Evolutionary conservation across 2,888 invertebrate genomes (phyloP).

Genomic region (Prosopocoilus inquinatus): DNA sequence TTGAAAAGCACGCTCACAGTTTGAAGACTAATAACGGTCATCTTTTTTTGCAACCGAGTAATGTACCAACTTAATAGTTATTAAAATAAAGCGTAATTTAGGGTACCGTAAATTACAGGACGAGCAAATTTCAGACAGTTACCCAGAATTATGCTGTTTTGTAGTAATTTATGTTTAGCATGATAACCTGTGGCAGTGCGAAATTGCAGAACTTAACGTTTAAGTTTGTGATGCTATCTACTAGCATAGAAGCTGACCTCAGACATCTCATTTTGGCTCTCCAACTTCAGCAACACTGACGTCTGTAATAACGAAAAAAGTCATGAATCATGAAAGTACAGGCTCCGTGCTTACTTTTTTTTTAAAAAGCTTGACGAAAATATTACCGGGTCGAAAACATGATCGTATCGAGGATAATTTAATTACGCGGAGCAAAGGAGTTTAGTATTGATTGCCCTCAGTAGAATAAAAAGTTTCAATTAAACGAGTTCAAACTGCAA

Average conservation of each 20-base stretch:
- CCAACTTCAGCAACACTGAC: background rate
- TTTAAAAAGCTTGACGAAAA: too few species aligned
- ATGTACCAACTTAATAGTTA: background rate
- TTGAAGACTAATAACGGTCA: background rate
- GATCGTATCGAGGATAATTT: too few species aligned
- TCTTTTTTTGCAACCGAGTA: background rate
- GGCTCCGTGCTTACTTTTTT: too few species aligned
- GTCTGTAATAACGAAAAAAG: too few species aligned
- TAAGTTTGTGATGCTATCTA: background rate
- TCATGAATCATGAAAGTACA: too few species aligned
- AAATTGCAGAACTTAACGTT: background rate
- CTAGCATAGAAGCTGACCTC: background rate
- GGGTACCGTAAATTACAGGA: background rate
- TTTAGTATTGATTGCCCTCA: too few species aligned
- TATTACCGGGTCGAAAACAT: too few species aligned
- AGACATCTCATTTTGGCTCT: background rate
- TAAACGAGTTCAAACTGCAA: too few species aligned
- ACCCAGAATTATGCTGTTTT: background rate
- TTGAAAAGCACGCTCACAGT: too few species aligned
- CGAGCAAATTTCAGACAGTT: background rate
- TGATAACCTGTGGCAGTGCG: conserved; percentile 1
- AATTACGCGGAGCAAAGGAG: too few species aligned
- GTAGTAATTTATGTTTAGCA: conserved; percentile 3
- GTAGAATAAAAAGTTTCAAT: too few species aligned
- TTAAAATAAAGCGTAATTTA: background rate